These are phyloP conservation scores for Oncorhynchus nerka DNA, from an alignment of 2,113 vertebrate species.

Conservation along the genomic window DNA sequence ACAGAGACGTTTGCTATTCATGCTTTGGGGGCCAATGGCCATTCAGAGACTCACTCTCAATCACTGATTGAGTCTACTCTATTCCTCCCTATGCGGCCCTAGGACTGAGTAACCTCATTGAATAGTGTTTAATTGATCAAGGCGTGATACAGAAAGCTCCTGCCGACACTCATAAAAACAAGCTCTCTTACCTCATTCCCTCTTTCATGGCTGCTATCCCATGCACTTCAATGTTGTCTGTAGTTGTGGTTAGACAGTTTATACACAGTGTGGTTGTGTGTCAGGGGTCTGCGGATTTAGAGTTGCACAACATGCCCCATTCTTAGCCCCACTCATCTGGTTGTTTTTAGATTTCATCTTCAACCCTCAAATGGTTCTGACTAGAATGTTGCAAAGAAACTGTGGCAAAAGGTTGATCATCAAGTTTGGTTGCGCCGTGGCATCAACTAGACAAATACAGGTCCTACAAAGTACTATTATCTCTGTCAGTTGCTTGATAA, in stretches of 20 bases:
- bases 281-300: background rate
- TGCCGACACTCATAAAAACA: background rate
- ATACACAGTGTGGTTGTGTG: conserved; percentile 7
- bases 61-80: background rate
- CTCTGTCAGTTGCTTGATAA: no score
- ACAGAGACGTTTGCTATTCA: conserved; percentile 41
- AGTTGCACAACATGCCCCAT: conserved; percentile 18
- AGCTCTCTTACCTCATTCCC: background rate
- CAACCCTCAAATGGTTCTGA: conserved; percentile 2
- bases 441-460: background rate
- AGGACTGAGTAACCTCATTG: background rate
- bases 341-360: background rate
- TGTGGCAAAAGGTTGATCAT: background rate
- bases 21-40: background rate
- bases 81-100: background rate
- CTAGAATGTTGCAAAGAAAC: background rate
- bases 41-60: background rate
- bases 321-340: conserved; percentile 12
- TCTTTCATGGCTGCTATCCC: background rate
- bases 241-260: conserved; percentile 8
- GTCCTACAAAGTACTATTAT: no score
- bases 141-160: background rate
- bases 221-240: background rate
- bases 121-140: background rate
- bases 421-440: background rate